Conservation (phyloP, 2,113 vertebrate species). For the Xerus inauris region DNA sequence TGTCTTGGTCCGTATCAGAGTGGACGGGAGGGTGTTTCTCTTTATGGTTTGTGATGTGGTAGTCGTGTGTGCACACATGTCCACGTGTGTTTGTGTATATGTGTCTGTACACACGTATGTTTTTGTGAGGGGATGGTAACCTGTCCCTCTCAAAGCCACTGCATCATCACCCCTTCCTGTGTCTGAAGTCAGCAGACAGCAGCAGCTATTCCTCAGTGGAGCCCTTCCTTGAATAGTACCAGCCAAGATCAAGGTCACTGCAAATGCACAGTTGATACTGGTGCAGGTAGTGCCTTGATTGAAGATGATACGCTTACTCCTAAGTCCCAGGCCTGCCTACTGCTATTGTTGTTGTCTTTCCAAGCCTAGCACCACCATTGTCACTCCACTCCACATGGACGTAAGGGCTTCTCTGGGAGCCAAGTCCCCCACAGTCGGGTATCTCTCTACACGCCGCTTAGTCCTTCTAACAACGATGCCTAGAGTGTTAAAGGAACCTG, state of each 20-base stretch:
- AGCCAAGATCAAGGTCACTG: not conserved
- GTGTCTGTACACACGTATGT: not conserved
- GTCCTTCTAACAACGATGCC: not conserved
- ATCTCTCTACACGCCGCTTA: not conserved
- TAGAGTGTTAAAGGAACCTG: not conserved
- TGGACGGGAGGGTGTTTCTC: not conserved
- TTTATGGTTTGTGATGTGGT: not conserved
- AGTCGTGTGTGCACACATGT: not conserved
- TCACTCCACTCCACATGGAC: not conserved
- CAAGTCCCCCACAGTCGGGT: not conserved
- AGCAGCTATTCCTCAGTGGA: not conserved
- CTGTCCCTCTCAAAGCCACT: slow-evolving; percentile 48
- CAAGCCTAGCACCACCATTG: too few relatives aligned
- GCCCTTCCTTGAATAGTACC: not conserved
- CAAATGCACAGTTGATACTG: not conserved
- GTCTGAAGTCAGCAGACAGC: not conserved
- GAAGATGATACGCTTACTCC: not conserved
- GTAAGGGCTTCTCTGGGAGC: not conserved
- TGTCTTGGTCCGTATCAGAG: not conserved
- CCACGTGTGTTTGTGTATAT: not conserved
- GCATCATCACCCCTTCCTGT: slow-evolving; percentile 33
- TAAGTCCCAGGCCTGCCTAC: not conserved
- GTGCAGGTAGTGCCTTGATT: not conserved
- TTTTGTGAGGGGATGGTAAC: slow-evolving; percentile 22
- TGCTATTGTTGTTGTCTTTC: not conserved